Evolutionary conservation across 2,888 invertebrate genomes (phyloP).

Genomic region (Bhutanitis thaidina): DNA sequence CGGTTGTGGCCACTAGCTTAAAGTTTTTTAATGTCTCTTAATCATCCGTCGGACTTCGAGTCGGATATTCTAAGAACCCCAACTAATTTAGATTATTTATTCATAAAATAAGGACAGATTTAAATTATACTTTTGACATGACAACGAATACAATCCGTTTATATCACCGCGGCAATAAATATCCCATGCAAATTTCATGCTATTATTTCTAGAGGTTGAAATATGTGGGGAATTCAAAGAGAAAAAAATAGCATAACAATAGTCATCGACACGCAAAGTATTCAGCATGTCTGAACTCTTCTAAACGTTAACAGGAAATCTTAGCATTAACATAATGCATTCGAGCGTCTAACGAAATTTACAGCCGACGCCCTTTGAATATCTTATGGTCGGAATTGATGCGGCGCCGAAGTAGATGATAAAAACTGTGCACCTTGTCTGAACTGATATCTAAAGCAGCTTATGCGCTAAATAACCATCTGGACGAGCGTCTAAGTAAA

Average conservation of each 20-base stretch:
- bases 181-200: conserved; percentile 62
- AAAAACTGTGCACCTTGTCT: conserved; percentile 34
- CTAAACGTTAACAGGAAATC: conserved; percentile 61
- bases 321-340: conserved; percentile 67
- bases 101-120: conserved; percentile 51
- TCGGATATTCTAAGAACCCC: conserved; percentile 54
- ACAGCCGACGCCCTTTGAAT: conserved; percentile 46
- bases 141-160: conserved; percentile 53
- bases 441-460: conserved; percentile 18
- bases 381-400: conserved; percentile 40
- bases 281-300: conserved; percentile 32
- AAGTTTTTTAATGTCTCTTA: conserved; percentile 55
- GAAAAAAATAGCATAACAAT: conserved; percentile 41
- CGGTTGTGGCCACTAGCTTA: conserved; percentile 34
- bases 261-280: conserved; percentile 54
- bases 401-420: conserved; percentile 42
- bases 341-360: conserved; percentile 59
- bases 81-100: conserved; percentile 55
- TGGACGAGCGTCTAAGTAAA: conserved; percentile 23
- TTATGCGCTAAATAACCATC: conserved; percentile 26
- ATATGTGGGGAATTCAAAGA: conserved; percentile 51
- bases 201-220: conserved; percentile 38
- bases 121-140: conserved; percentile 66
- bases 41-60: conserved; percentile 43
- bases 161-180: conserved; percentile 56